Conservation (phyloP, 2,797 vertebrate genomes). For the Coendou prehensilis region DNA sequence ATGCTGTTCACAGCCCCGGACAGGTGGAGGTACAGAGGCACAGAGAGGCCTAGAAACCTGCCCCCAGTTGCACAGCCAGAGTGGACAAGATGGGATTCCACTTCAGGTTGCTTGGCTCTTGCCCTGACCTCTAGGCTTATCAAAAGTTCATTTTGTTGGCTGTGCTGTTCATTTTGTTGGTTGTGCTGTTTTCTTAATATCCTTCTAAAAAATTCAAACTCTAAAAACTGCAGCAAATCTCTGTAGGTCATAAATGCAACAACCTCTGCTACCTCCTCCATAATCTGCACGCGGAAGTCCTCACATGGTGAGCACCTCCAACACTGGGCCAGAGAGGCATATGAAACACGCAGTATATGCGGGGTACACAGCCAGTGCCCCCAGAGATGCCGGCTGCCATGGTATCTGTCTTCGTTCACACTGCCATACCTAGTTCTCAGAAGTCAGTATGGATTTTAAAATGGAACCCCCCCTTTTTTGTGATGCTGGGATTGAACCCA, state of each 20-base stretch:
- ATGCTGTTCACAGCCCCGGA: fast-evolving
- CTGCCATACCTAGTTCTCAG: neutral
- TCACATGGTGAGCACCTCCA: fast-evolving
- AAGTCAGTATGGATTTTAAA: neutral
- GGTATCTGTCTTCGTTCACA: neutral
- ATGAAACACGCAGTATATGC: neutral
- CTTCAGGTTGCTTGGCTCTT: neutral
- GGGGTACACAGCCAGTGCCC: slow-evolving; percentile 1
- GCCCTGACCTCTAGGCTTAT: neutral
- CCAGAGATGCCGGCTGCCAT: neutral
- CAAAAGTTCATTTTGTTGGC: neutral
- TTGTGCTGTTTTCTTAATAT: neutral
- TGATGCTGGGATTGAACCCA: neutral
- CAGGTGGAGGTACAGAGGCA: neutral
- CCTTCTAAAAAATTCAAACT: neutral
- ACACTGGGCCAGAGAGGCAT: neutral
- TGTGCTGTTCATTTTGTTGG: neutral
- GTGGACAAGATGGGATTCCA: neutral
- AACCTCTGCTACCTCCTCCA: neutral
- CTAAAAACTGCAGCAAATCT: neutral
- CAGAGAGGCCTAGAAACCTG: neutral
- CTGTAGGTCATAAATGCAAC: neutral
- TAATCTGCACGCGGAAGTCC: neutral
- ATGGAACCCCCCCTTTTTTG: neutral
- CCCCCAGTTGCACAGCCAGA: neutral